Evolutionary conservation across 1,140 invertebrate species (phyloP), one percentile per base, ranked within the genome.

Genomic region (Drosophila ananassae): DNA sequence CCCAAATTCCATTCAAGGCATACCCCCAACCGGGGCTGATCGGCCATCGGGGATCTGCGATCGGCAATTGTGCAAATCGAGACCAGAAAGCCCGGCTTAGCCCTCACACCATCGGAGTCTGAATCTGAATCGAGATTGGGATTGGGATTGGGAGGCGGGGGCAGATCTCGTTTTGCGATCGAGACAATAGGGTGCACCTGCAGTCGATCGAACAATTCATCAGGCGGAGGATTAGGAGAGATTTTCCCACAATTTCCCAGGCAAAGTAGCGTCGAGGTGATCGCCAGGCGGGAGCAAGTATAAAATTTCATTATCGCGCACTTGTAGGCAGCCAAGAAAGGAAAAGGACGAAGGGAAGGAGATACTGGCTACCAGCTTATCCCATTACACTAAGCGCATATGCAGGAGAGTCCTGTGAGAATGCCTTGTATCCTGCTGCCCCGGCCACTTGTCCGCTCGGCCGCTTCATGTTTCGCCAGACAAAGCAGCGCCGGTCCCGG

Each of bases 241-340:
- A 87, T 87, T 87, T 87, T 87, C 82, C 82, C 82, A 87, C 82
- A 85, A 85, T 85, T 85, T 85, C 48, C 75, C 47, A 13, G 54
- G 61, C 78, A 80, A 66, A 75, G 44, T 66, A 57, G 46, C 64
- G 69, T 72, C 47, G 7, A 39, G 34, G 13, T 73, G 50, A n/a
- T 28, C 47, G 44, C 8, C 9, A 46, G 55, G 50, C 48, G 66
- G 73, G 78, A 68, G 82, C 82, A 82, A 89, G 83, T 87, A 82
- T 87, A 83, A 73, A 87, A 87, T 87, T 87, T 87, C 83, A 87
- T 87, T 87, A 89, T 60, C 75, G 71, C 55, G 69, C 61, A 59
- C 62, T 46, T 77, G 67, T 34, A 30, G 55, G 62, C 58, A 41
- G 30, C 72, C 50, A 7, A 13, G 13, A 41, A 41, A 13, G n/a